phyloP scores from a whole-genome alignment of 2,113 vertebrate genomes.

The Malurus cyaneus region DNA sequence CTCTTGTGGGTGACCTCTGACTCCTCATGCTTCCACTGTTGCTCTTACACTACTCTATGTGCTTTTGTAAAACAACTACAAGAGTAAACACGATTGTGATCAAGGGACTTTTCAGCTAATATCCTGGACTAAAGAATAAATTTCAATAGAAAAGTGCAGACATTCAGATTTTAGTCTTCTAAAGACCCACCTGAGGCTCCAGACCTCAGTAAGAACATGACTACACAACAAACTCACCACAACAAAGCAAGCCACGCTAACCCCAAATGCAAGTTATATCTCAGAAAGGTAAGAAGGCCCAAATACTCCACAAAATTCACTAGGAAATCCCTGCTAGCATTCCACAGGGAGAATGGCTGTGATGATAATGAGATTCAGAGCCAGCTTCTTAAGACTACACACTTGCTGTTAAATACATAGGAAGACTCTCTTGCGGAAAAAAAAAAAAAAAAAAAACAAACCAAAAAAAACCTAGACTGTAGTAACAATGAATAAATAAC shows the following conservation, averaged over 20 bases:
- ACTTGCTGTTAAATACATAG: neutral
- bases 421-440: neutral
- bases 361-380: neutral
- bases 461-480: neutral
- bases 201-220: neutral
- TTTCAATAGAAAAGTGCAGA: neutral
- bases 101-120: neutral
- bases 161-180: neutral
- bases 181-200: neutral
- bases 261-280: neutral
- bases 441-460: neutral
- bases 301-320: neutral
- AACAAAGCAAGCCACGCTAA: neutral
- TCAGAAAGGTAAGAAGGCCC: neutral
- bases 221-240: neutral
- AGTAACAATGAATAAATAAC: neutral
- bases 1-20: neutral
- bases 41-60: neutral
- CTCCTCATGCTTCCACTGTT: neutral
- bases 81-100: neutral
- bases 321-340: neutral
- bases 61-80: neutral
- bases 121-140: neutral
- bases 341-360: accelerated
- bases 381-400: neutral